Percentiles rank a stretch among this genome's conserved stretches.
Evolutionary conservation across 2,797 vertebrate species (phyloP).

Genomic region (Prunella strophiata): DNA sequence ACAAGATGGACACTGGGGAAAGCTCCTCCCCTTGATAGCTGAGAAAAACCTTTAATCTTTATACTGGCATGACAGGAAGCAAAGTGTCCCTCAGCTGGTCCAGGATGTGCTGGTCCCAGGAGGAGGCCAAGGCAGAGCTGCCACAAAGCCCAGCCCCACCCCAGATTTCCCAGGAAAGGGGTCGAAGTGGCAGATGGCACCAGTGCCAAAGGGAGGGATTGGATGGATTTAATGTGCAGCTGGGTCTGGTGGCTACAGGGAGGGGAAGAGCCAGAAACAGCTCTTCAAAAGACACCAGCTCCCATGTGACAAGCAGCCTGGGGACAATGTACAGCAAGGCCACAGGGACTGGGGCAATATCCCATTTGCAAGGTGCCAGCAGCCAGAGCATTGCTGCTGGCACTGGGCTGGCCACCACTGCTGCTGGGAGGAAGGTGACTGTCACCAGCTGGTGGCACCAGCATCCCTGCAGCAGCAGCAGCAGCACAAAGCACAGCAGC

Average conservation of each 20-base stretch:
- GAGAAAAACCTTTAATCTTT: neutral
- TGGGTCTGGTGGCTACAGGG: too few species aligned
- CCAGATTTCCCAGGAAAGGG: neutral
- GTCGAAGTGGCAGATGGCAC: neutral
- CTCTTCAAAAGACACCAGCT: neutral
- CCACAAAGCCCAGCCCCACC: rapidly evolving
- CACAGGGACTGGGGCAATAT: neutral
- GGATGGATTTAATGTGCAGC: neutral
- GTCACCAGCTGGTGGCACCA: neutral
- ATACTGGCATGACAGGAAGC: neutral
- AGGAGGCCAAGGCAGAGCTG: neutral
- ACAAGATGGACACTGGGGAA: neutral
- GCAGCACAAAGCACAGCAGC: neutral
- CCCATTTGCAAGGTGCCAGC: neutral
- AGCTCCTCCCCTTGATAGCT: rapidly evolving
- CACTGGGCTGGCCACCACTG: neutral
- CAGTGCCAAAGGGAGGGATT: neutral
- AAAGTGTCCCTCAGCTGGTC: neutral
- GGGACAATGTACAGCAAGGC: neutral
- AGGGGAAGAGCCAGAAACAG: neutral
- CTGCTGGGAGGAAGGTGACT: neutral
- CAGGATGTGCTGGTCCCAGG: neutral
- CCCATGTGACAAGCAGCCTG: neutral
- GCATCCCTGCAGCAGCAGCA: neutral
- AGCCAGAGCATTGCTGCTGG: neutral